Base-by-base conservation (phyloP, 2,888 invertebrate genomes). In the Aphodius granarius region DNA sequence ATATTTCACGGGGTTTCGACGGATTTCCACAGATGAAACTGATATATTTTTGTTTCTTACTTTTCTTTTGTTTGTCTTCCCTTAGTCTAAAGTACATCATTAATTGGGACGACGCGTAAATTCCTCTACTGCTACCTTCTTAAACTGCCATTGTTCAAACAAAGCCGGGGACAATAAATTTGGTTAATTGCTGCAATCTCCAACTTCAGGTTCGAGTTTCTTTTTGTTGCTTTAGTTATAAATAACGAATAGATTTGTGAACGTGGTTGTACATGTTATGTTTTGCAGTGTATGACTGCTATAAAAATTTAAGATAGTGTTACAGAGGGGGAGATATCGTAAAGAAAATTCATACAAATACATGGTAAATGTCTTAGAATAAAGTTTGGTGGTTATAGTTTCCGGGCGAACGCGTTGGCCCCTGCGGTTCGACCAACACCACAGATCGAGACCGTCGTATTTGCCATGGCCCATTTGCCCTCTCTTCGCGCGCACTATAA, bases 1-100 rank as follows among this genome's bases (percentile, higher is more conserved):
- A 86, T 86, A 86, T 87, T 86, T 86, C 86, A 86, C 84, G 83
- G 85, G 85, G 85, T 86, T 85, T 83, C 78, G n/a, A n/a, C n/a
- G 83, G 85, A 86, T 86, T 86, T 85, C 84, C 83, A 83, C 84
- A 84, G 84, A 85, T 85, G 84, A 84, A 84, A 84, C 85, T 86
- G 85, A 86, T 86, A 82, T 81, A 81, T 82, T 81, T 81, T 81
- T 81, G 79, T 80, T 76, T 79, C 79, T 79, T 79, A 80, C 77
- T 79, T 78, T 81, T 80, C 79, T 80, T 79, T 78, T 76, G 76
- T 74, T 76, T 76, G 73, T 73, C 76, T 73, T 76, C 71, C 76
- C 71, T 73, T 73, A 43, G 15, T 76, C 43, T 43, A 43, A 43
- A 43, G 43, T 43, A 43, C 9, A 43, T 43, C 43, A 43, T 43